phyloP scores from a whole-genome alignment of 2,797 vertebrate genomes.

The Microctenopoma stevenorrisi region DNA sequence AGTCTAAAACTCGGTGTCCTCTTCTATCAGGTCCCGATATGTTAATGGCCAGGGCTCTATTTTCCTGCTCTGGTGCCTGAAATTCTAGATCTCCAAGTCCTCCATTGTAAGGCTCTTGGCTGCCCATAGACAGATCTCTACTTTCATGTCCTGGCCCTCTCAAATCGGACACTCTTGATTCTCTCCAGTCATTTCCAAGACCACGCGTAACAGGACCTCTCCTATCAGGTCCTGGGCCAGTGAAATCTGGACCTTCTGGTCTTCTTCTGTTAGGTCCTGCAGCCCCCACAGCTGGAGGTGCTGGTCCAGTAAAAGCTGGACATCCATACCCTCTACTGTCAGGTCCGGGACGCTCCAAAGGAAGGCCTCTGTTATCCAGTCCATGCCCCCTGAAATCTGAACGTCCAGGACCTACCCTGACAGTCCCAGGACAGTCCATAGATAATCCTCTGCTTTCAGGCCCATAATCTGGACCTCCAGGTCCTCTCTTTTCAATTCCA shows the following conservation, averaged over 20 bases:
- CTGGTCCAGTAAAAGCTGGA: conserved; percentile 2
- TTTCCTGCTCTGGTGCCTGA: not conserved
- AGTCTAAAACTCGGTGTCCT: conserved; percentile 8
- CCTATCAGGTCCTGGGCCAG: conserved; percentile 10
- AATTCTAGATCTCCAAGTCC: conserved; percentile 16
- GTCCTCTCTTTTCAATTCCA: not conserved
- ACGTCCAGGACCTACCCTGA: not conserved
- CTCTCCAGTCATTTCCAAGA: conserved; percentile 4
- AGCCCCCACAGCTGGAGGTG: not conserved
- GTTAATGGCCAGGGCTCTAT: not conserved
- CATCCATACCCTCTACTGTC: not conserved
- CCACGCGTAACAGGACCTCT: conserved; percentile 7
- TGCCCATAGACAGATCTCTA: conserved; percentile 12
- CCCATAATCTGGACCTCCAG: not conserved
- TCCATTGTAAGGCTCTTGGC: conserved; percentile 20
- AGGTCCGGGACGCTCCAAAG: conserved; percentile 11
- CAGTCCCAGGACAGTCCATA: not conserved
- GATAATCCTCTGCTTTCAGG: not conserved
- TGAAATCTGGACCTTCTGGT: conserved; percentile 22
- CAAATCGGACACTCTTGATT: conserved; percentile 3
- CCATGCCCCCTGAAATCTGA: conserved; percentile 18
- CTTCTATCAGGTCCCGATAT: conserved; percentile 4
- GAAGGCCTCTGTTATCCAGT: conserved; percentile 10
- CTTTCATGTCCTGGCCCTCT: conserved; percentile 12
- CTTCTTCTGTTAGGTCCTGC: conserved; percentile 20